A percentile compares a stretch with the other conserved stretches of the same genome.
Evolutionary conservation across 2,797 vertebrate genomes (phyloP).

Genomic region (Astyanax mexicanus): DNA sequence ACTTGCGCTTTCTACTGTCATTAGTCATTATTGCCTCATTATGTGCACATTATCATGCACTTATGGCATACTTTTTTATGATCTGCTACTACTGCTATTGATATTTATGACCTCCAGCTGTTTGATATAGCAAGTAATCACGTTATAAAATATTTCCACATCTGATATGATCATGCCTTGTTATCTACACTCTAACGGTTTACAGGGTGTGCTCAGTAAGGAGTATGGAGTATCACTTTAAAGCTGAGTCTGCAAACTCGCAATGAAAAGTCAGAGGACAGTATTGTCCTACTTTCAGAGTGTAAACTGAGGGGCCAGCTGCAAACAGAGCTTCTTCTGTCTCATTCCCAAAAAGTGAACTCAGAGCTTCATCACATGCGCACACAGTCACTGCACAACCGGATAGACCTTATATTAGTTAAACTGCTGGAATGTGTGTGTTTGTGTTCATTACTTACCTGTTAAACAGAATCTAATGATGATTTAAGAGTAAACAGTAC

Average conservation of each 20-base stretch:
- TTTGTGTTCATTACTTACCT: background rate
- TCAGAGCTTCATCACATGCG: background rate
- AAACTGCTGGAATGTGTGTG: background rate
- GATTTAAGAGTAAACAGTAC: background rate
- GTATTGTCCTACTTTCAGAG: conserved; percentile 27
- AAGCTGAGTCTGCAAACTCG: background rate
- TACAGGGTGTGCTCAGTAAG: background rate
- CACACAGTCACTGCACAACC: background rate
- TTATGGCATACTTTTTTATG: background rate
- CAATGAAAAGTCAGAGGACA: background rate
- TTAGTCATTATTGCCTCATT: background rate
- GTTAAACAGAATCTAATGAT: background rate
- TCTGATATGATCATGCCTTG: background rate
- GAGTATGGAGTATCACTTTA: background rate
- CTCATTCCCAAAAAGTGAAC: background rate
- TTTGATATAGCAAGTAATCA: background rate
- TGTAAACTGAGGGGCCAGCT: conserved; percentile 17
- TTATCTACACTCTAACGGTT: background rate
- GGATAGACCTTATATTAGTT: background rate
- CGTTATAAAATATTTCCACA: background rate
- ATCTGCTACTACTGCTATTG: background rate
- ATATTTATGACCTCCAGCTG: too few relatives aligned
- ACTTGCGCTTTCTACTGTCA: background rate
- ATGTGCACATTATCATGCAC: background rate
- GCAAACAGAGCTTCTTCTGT: conserved; percentile 13